Conservation (phyloP, 2,888 invertebrate genomes). For the Acheta domesticus region DNA sequence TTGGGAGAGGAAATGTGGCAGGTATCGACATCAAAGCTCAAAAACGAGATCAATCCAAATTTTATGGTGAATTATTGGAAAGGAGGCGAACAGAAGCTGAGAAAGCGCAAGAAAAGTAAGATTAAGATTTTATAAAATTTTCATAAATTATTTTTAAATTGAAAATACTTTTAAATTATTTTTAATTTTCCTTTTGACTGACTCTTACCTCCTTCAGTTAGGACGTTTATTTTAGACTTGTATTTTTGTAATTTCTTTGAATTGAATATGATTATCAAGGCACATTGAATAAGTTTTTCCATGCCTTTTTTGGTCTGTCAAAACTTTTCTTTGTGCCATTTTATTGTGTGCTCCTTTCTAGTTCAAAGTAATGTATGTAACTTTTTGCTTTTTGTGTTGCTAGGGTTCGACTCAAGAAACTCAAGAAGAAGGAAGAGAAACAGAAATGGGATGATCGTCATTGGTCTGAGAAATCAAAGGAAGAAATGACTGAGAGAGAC, state of each 20-base stretch:
- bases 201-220: too few species aligned
- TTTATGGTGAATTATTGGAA: constrained; percentile 93
- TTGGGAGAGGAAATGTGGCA: constrained; percentile 94
- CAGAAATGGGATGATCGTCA: constrained; percentile 99
- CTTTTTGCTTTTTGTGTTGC: not conserved
- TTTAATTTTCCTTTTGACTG: too few species aligned
- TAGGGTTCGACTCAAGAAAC: constrained; percentile 78
- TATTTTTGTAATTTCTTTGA: too few species aligned
- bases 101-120: constrained; percentile 87
- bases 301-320: too few species aligned
- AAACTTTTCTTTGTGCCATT: too few species aligned
- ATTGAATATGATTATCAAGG: too few species aligned
- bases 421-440: constrained; percentile 93
- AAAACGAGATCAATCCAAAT: constrained; percentile 92
- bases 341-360: too few species aligned
- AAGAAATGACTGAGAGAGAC: constrained; percentile 98
- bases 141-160: too few species aligned
- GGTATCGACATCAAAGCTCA: constrained; percentile 97
- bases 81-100: constrained; percentile 93
- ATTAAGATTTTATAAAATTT: constrained; percentile 27
- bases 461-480: constrained; percentile 92
- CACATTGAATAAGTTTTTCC: too few species aligned
- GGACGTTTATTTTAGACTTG: too few species aligned
- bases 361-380: too few species aligned
- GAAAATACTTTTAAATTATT: too few species aligned